Percentiles rank a stretch among this genome's conserved stretches.
These are phyloP conservation scores for Ophion costatus DNA, from an alignment of 2,888 invertebrate species.

Conservation along the genomic window DNA sequence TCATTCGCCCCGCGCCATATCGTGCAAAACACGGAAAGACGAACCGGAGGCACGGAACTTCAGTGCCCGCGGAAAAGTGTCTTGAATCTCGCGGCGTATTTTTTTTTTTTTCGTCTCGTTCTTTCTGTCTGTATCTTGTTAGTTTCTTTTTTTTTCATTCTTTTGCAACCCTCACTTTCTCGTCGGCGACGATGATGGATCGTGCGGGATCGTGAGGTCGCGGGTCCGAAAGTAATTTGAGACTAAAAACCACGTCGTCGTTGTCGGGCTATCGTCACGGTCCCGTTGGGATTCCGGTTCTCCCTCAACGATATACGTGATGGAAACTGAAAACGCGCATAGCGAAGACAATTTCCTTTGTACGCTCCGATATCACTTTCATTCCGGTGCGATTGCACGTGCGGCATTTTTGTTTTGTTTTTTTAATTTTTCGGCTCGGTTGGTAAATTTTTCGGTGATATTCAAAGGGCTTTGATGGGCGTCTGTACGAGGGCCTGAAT, in stretches of 20 bases:
- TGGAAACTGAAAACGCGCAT: constrained; percentile 55
- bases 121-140: not conserved
- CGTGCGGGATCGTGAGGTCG: constrained; percentile 61
- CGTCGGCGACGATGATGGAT: constrained; percentile 63
- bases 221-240: constrained; percentile 65
- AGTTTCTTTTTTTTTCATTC: not conserved
- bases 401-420: no score
- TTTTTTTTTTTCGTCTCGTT: constrained; percentile 8
- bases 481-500: no score
- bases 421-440: no score
- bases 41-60: constrained; percentile 52
- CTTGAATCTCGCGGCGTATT: constrained; percentile 1
- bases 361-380: not conserved
- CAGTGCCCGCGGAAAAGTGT: constrained; percentile 41
- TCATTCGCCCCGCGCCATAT: constrained; percentile 30
- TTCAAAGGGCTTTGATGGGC: no score
- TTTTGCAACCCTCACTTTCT: not conserved
- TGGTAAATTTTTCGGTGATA: no score
- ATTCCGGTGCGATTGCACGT: not conserved
- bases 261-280: constrained; percentile 33
- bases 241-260: constrained; percentile 59
- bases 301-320: constrained; percentile 36
- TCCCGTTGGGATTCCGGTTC: constrained; percentile 22
- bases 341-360: not conserved
- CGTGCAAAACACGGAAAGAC: constrained; percentile 58